Conservation (phyloP, 2,888 invertebrate species). For the Lobophora halterata region DNA sequence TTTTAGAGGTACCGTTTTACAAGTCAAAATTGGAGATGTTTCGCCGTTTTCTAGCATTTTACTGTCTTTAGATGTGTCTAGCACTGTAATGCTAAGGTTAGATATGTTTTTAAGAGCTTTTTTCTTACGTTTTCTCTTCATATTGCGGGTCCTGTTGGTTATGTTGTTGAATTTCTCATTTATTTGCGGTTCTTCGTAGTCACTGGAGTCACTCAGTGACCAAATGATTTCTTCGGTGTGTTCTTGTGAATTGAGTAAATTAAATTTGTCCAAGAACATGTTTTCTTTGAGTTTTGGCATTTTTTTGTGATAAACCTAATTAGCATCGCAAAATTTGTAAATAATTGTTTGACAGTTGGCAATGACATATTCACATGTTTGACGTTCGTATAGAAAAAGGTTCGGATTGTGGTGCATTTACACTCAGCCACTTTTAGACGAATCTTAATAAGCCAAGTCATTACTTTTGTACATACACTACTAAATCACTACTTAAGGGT, state of each 20-base stretch:
- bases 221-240: constrained; percentile 58
- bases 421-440: too few species aligned
- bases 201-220: constrained; percentile 66
- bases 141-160: constrained; percentile 28
- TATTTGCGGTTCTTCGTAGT: constrained; percentile 46
- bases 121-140: constrained; percentile 59
- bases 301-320: constrained; percentile 8
- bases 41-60: constrained; percentile 22
- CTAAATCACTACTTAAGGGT: too few species aligned
- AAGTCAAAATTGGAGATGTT: constrained; percentile 42
- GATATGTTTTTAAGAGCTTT: constrained; percentile 48
- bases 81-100: constrained; percentile 54
- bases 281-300: constrained; percentile 56
- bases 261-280: constrained; percentile 55
- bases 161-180: constrained; percentile 32
- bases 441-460: too few species aligned
- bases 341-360: too few species aligned
- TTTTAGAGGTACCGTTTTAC: constrained; percentile 17
- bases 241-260: constrained; percentile 59
- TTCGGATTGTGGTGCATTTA: too few species aligned
- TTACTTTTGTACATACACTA: too few species aligned
- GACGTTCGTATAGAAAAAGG: too few species aligned
- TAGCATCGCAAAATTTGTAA: too few species aligned
- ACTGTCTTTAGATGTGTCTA: constrained; percentile 35
- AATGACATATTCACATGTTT: too few species aligned